Conservation (phyloP, 1,140 invertebrate genomes). For the Macrostomum lignano region DNA sequence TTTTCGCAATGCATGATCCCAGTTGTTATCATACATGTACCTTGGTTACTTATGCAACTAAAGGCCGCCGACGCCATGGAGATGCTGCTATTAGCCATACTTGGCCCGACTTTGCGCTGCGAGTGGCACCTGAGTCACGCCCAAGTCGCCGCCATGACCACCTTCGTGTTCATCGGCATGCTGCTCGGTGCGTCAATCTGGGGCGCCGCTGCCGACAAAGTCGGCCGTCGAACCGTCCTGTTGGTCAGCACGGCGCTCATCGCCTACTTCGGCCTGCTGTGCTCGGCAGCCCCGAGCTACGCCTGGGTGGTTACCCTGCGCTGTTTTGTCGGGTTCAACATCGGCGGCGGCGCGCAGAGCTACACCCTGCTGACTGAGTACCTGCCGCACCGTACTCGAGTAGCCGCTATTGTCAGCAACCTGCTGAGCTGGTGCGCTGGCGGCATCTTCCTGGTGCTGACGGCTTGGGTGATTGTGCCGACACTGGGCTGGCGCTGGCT, state of each 20-base stretch:
- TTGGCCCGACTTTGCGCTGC: constrained; percentile 63
- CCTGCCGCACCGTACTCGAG: no score
- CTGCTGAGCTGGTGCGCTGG: no score
- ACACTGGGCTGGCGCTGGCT: constrained; percentile 38
- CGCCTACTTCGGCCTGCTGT: constrained; percentile 52
- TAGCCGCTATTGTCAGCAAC: no score
- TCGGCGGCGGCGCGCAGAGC: no score
- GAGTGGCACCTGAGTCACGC: constrained; percentile 62
- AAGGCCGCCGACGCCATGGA: constrained; percentile 88
- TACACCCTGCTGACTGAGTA: no score
- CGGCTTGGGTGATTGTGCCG: no score
- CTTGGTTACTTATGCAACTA: no score
- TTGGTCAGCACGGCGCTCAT: neutral
- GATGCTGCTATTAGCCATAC: constrained; percentile 71
- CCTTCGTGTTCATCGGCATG: constrained; percentile 71
- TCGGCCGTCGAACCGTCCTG: constrained; percentile 49
- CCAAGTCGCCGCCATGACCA: constrained; percentile 42
- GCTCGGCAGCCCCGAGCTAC: constrained; percentile 55
- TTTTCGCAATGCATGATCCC: no score
- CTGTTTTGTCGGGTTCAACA: constrained; percentile 60
- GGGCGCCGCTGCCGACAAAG: constrained; percentile 66
- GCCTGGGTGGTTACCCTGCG: constrained; percentile 53
- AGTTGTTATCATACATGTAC: no score
- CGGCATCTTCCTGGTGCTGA: constrained; percentile 11
- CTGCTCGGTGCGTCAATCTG: constrained; percentile 75